A percentile compares a stretch with the other conserved stretches of the same genome.
Evolutionary conservation across 2,888 invertebrate genomes (phyloP).

Genomic region (Anaspis maculata): DNA sequence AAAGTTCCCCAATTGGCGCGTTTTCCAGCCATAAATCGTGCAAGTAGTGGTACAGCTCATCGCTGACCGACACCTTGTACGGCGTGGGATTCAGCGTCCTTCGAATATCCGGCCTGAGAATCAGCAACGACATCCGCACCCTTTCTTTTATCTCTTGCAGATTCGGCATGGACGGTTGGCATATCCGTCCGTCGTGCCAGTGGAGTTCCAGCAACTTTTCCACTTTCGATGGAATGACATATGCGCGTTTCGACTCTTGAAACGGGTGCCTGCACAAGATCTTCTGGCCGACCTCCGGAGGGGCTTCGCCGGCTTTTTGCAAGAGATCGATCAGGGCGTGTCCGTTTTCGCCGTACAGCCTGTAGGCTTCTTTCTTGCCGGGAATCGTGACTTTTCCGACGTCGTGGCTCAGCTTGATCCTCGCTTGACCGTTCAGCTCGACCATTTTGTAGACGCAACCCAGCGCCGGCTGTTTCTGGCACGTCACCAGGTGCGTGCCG

Average conservation of each 20-base stretch:
- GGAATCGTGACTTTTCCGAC: constrained; percentile 97
- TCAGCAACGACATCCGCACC: constrained; percentile 71
- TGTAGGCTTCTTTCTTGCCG: constrained; percentile 76
- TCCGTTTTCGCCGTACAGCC: constrained; percentile 65
- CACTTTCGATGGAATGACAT: constrained; percentile 84
- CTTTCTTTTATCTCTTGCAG: constrained; percentile 68
- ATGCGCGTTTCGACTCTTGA: constrained; percentile 91
- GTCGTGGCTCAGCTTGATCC: constrained; percentile 95
- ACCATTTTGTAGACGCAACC: constrained; percentile 98
- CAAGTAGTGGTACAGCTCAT: constrained; percentile 86
- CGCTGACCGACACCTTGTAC: constrained; percentile 94
- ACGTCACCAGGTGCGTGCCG: constrained; percentile 94
- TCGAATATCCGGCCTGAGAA: constrained; percentile 86
- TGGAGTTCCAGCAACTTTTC: constrained; percentile 73
- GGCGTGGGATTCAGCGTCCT: constrained; percentile 97
- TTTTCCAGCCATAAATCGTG: constrained; percentile 95
- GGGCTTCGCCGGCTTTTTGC: constrained; percentile 68
- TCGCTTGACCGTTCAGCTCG: constrained; percentile 79
- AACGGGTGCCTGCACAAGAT: constrained; percentile 95
- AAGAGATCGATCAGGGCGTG: constrained; percentile 87
- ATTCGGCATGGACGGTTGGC: constrained; percentile 53
- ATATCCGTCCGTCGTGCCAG: constrained; percentile 77
- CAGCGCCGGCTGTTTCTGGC: constrained; percentile 93
- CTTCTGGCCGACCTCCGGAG: constrained; percentile 68
- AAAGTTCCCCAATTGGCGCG: constrained; percentile 94